phyloP scores from a whole-genome alignment of 2,888 invertebrate genomes.

The Thalpophila matura region DNA sequence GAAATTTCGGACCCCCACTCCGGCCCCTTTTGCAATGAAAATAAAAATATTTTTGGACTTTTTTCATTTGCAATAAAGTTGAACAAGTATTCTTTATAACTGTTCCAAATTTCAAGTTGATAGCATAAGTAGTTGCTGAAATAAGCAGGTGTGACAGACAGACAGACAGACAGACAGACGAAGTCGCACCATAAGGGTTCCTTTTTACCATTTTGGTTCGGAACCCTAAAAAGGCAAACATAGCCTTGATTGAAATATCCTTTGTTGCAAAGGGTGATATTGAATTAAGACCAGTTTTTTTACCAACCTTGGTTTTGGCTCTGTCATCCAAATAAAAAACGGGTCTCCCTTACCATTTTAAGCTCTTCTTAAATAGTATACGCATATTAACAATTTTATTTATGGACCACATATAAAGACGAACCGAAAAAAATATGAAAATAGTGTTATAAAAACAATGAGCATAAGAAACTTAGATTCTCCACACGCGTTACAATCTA shows the following conservation, averaged over 20 bases:
- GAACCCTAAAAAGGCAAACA: no score
- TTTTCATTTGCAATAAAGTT: no score
- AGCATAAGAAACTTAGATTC: conserved; percentile 76
- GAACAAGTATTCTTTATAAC: no score
- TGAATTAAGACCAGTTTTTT: conserved; percentile 30
- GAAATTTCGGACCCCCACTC: no score
- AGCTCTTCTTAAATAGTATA: conserved; percentile 14
- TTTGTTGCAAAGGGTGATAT: conserved; percentile 21
- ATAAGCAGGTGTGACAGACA: no score
- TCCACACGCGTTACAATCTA: conserved; percentile 79
- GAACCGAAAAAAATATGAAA: conserved; percentile 57
- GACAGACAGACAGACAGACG: no score
- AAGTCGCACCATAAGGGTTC: no score
- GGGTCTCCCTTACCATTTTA: background rate
- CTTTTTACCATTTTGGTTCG: no score
- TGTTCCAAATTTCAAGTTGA: no score
- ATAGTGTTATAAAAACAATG: conserved; percentile 70
- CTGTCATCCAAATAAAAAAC: background rate
- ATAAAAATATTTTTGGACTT: no score
- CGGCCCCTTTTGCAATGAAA: no score
- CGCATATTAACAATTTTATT: conserved; percentile 17
- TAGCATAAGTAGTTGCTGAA: no score
- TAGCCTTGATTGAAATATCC: conserved; percentile 19
- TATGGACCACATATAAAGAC: conserved; percentile 26
- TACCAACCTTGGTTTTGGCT: conserved; percentile 1